A percentile compares a stretch with the other conserved stretches of the same genome.
Conservation (phyloP, 1,140 invertebrate species). For the Atopsyche davidsoni region DNA sequence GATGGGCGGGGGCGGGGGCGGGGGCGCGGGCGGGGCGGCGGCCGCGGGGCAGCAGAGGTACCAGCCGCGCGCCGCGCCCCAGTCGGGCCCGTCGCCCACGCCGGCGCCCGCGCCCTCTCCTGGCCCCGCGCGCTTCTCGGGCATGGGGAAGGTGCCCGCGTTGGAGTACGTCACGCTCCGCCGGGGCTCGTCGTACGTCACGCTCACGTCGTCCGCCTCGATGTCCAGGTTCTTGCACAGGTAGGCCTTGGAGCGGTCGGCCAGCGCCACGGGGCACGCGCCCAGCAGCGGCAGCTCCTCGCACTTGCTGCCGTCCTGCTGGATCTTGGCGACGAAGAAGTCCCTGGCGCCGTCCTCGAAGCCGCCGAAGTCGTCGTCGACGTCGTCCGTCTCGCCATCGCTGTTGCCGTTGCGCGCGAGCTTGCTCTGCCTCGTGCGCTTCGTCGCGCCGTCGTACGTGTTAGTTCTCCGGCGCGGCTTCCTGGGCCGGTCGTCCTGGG, state of each 20-base stretch:
- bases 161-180: conserved; percentile 39
- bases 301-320: conserved; percentile 34
- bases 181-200: conserved; percentile 22
- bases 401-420: conserved; percentile 15
- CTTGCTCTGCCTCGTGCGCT: neutral
- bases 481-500: conserved; percentile 2
- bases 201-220: conserved; percentile 20
- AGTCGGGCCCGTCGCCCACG: conserved; percentile 31
- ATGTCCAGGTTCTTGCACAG: conserved; percentile 27
- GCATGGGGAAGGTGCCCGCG: conserved; percentile 46
- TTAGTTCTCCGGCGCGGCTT: conserved; percentile 20
- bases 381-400: conserved; percentile 24
- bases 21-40: conserved; percentile 36
- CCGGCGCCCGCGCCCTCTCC: conserved; percentile 33
- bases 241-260: conserved; percentile 24
- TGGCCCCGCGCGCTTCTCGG: conserved; percentile 34
- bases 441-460: conserved; percentile 23
- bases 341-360: conserved; percentile 4
- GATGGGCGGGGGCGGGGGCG: conserved; percentile 29
- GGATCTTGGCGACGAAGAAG: conserved; percentile 28
- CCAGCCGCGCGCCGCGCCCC: conserved; percentile 41
- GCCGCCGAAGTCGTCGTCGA: conserved; percentile 21
- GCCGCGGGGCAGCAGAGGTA: conserved; percentile 43
- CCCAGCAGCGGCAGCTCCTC: conserved; percentile 40
- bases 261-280: conserved; percentile 19